Evolutionary conservation across 2,888 invertebrate species (phyloP).

Genomic region (Limnephilus marmoratus): DNA sequence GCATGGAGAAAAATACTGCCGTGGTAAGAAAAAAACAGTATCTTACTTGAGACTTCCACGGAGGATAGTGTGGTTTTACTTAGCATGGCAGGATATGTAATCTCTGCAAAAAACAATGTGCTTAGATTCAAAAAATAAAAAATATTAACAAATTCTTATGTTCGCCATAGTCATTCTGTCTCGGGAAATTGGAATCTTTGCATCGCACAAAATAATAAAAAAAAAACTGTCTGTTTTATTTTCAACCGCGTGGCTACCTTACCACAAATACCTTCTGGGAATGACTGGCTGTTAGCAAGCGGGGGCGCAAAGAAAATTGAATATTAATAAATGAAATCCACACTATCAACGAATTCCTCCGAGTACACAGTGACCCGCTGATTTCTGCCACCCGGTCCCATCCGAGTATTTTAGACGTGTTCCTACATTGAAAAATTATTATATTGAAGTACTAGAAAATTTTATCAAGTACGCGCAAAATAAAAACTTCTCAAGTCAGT

Average conservation of each 20-base stretch:
- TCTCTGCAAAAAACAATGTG: too few species aligned
- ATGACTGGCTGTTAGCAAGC: background rate
- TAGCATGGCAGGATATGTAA: too few species aligned
- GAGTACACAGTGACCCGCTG: background rate
- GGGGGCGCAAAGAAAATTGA: constrained; percentile 4
- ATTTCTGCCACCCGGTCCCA: background rate
- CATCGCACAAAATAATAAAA: background rate
- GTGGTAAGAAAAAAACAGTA: too few species aligned
- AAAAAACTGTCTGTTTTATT: too few species aligned
- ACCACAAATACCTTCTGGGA: background rate
- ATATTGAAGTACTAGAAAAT: constrained; percentile 1
- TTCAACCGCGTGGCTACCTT: background rate
- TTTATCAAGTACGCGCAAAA: background rate
- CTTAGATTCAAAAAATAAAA: too few species aligned
- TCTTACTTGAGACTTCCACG: too few species aligned
- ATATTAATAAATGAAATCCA: constrained; percentile 34
- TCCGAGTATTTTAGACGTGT: constrained; percentile 3
- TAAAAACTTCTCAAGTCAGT: constrained; percentile 23
- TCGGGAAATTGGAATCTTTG: background rate
- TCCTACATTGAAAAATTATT: constrained; percentile 24
- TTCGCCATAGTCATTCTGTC: background rate
- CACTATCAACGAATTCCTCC: background rate
- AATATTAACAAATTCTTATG: too few species aligned
- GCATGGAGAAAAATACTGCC: too few species aligned
- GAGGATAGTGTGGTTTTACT: too few species aligned